Base-by-base conservation (phyloP, 2,888 invertebrate species). In the Thyatira batis region DNA sequence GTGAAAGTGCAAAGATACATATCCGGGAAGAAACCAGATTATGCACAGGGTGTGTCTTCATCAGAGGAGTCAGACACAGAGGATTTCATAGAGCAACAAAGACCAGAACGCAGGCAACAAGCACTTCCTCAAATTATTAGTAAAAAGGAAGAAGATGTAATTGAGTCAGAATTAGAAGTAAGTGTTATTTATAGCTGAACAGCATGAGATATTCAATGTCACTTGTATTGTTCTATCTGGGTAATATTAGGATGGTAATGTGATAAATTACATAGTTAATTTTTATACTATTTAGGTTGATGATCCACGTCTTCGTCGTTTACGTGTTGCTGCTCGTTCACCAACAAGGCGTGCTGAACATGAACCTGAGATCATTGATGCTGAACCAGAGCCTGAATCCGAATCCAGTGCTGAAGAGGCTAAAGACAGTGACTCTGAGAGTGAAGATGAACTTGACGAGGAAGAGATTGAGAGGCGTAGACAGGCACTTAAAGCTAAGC, bases 1-100 rank as follows among this genome's bases (percentile, higher is more conserved):
- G 99, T 99, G 27, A 99, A 99, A 91, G 99, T 99, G 0, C 98
- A 98, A 81, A 94, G 99, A 51, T 99, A 99, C 82, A 98, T 99
- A 57, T 98, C 99, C 25, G 99, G 99, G 57, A 99, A 99, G 91
- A 95, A 98, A 65, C 98, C 98, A 17, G 98, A 98, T 77, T 99
- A 98, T 91, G 98, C 99, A 1, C 97, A 97, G 76, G 95, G 94
- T 28, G 94, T 94, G 11, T 96, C 96, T 55, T 97, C 97, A 49
- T 97, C 97, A 27, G 97, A 97, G 63, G 97, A 97, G 57, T 97
- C 96, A 3, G 98, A 97, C 60, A 94, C 95, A 20, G 98, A 98
- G 63, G 97, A 97, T 76, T 97, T 97, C 69, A 93, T 97, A 70
- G 96, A 97, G 63, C 89, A 86, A 61, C 86, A 78, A 74, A 89